phyloP scores from a whole-genome alignment of 2,888 invertebrate genomes.

The Hydropsyche betteni region DNA sequence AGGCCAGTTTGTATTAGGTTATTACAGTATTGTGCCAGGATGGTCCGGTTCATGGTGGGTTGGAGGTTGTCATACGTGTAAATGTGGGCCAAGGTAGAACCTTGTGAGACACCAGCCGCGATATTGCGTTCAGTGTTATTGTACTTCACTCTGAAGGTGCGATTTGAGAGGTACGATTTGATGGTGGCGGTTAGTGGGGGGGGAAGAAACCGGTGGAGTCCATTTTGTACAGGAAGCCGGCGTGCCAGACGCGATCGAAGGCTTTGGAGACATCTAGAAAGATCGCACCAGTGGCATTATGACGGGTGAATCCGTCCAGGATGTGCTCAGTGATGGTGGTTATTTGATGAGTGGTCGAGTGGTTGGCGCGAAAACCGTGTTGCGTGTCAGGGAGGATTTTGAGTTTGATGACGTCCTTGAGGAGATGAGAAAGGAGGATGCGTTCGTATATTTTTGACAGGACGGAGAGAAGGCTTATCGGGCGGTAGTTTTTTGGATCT shows the following conservation, averaged over 20 bases:
- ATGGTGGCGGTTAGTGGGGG: neutral
- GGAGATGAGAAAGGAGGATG: neutral
- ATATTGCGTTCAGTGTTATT: neutral
- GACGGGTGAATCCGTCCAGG: neutral
- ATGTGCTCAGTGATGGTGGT: neutral
- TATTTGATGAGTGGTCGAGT: neutral
- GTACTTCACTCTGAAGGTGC: neutral
- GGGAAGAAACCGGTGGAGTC: neutral
- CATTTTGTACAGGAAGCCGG: neutral
- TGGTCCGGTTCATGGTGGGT: neutral
- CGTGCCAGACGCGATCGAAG: constrained; percentile 25
- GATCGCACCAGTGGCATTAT: neutral
- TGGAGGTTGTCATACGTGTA: neutral
- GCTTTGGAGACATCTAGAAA: neutral
- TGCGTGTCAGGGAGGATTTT: neutral
- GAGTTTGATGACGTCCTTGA: neutral
- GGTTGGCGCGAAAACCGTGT: neutral
- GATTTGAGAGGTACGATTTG: neutral
- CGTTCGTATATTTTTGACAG: neutral
- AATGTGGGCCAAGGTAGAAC: neutral
- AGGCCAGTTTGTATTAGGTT: too few relatives aligned
- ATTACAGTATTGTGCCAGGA: neutral
- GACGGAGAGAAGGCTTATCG: constrained; percentile 20
- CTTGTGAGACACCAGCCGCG: constrained; percentile 17
- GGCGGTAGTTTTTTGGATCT: constrained; percentile 2